These are phyloP conservation scores for Agapostemon virescens DNA, from an alignment of 2,888 invertebrate species.

Conservation along the genomic window DNA sequence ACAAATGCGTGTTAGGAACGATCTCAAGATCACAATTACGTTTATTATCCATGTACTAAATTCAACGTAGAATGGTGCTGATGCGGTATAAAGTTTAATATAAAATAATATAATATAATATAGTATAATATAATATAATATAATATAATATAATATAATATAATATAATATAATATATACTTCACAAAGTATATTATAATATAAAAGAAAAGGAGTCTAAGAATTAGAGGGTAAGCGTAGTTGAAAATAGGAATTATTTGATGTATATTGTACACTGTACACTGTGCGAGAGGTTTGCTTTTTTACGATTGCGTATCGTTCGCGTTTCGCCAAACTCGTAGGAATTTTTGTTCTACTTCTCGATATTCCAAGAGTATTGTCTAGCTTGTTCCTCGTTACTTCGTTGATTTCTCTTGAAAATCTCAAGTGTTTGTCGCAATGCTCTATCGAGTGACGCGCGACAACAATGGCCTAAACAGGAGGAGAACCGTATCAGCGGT, in stretches of 20 bases:
- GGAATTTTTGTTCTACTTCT: not conserved
- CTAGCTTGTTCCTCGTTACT: constrained; percentile 4
- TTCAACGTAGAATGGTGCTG: constrained; percentile 71
- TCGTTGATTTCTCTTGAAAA: not conserved
- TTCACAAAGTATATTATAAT: constrained; percentile 68
- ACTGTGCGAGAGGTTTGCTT: constrained; percentile 62
- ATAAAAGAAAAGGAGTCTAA: constrained; percentile 67
- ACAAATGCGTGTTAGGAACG: constrained; percentile 33
- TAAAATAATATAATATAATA: constrained; percentile 32
- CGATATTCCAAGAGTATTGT: not conserved
- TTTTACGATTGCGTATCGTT: constrained; percentile 65
- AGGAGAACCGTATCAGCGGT: not conserved
- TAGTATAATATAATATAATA: constrained; percentile 11
- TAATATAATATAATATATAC: constrained; percentile 59
- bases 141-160: constrained; percentile 33
- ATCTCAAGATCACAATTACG: constrained; percentile 46
- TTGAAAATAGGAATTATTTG: constrained; percentile 65
- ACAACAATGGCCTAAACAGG: constrained; percentile 3
- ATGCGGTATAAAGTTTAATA: constrained; percentile 54
- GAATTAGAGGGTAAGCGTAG: constrained; percentile 72
- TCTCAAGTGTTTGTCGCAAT: not conserved
- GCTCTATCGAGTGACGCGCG: not conserved
- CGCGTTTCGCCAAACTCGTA: not conserved
- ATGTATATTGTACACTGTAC: constrained; percentile 74
- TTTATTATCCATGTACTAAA: constrained; percentile 63